Evolutionary conservation across 2,113 vertebrate genomes (phyloP).

Genomic region (Mus musculus): DNA sequence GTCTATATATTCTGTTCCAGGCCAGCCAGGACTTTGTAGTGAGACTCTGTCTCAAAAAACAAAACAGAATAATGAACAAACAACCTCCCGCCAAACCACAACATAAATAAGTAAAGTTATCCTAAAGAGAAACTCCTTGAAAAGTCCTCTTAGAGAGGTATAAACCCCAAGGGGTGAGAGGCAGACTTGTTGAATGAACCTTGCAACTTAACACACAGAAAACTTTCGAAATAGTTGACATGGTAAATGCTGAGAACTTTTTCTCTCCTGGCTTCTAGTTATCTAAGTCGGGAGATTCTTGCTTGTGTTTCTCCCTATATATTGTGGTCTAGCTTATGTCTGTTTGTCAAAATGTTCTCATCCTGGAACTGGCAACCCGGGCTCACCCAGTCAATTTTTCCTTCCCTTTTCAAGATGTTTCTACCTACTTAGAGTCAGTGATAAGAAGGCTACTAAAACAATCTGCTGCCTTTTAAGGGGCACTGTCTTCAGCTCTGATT

Average conservation of each 20-base stretch:
- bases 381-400: neutral
- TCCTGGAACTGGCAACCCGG: neutral
- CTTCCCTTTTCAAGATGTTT: neutral
- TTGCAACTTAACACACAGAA: neutral
- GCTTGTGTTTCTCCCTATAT: neutral
- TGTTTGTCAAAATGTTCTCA: neutral
- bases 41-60: neutral
- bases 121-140: neutral
- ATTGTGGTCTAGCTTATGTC: neutral
- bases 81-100: neutral
- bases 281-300: neutral
- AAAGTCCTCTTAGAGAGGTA: neutral
- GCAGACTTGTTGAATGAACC: neutral
- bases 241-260: neutral
- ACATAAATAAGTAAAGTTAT: neutral
- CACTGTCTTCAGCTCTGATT: neutral
- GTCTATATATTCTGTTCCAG: neutral
- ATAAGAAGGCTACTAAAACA: neutral
- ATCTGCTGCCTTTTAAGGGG: neutral
- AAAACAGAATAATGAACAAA: neutral
- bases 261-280: neutral
- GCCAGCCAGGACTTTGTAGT: neutral
- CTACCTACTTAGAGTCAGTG: neutral
- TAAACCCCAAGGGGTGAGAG: conserved; percentile 5
- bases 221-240: neutral